Conservation (phyloP, 2,797 vertebrate species). For the Dallia pectoralis region DNA sequence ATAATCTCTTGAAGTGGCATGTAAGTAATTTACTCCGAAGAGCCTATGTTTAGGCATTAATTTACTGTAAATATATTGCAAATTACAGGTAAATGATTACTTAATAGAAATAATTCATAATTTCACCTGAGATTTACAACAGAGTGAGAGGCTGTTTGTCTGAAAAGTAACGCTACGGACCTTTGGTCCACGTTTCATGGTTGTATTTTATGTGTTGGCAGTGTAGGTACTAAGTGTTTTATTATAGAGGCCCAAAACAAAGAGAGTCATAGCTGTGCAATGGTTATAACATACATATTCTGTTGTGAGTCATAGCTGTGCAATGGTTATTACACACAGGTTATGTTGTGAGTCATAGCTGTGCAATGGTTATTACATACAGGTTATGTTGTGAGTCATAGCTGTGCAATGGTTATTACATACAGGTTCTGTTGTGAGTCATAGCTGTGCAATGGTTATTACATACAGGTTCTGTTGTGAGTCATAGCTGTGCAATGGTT, state of each 20-base stretch:
- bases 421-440: background rate
- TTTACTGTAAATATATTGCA: background rate
- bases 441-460: conserved; percentile 1
- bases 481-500: conserved; percentile 8
- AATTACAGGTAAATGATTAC: background rate
- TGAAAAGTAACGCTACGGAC: conserved; percentile 6
- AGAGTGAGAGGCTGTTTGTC: background rate
- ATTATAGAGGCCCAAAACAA: conserved; percentile 3
- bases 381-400: background rate
- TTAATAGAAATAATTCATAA: background rate
- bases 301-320: conserved; percentile 8
- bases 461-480: no score
- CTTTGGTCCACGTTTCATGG: background rate
- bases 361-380: background rate
- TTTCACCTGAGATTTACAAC: background rate
- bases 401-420: background rate
- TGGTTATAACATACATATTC: no score
- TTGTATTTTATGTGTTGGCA: conserved; percentile 14
- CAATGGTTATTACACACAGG: no score
- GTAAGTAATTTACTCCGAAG: background rate
- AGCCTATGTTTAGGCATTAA: background rate
- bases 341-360: background rate
- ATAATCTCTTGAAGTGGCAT: conserved; percentile 10
- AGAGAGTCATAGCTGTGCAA: conserved; percentile 10
- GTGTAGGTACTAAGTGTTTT: background rate